Evolutionary conservation across 2,797 vertebrate species (phyloP), one percentile per base, ranked within the genome.

Genomic region (Corythornis leucogaster): DNA sequence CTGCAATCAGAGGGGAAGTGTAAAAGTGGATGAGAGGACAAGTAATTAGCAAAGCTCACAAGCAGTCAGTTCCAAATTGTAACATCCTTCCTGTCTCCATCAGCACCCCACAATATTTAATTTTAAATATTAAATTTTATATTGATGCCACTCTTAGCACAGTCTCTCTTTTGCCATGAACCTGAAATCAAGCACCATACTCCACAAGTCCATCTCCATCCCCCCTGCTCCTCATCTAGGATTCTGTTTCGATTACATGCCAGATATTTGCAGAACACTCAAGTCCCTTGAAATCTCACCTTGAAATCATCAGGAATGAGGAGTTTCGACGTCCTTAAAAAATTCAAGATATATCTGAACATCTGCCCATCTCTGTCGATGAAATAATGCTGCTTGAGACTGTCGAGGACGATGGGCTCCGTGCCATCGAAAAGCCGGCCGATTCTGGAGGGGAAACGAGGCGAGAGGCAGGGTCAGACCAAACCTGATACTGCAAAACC

Each of bases 261-360:
- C 48, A 81, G 40, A 33, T 35, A 58, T 22, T 31, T 68, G 26
- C 16, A 69, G 51, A 92, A 50, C 59, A 66, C 8, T 16, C 61
- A 71, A 54, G 48, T 10, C 22, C 69, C 59, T 88, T 80, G 81
- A 95, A 96, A 94, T 94, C 98, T 99, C 97, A 99, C 99, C 98
- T 99, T 99, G 98, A 99, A 99, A 98, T 99, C 99, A 86, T 99
- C 99, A 86, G 99, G 99, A 98, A 99, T 99, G 96, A 99, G 99
- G 87, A 99, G 99, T 97, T 99, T 99, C 45, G 99, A 99, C 91
- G 98, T 99, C 97, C 98, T 98, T 97, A 99, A 98, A 97, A 99
- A 99, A 98, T 99, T 99, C 97, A 99, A 98, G 98, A 99, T 99
- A 97, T 99, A 99, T 98, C 99, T 99, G 98, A 99, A 99, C 99